These are phyloP conservation scores for Sminthurinus aureus DNA, from an alignment of 2,888 invertebrate species.

Conservation along the genomic window DNA sequence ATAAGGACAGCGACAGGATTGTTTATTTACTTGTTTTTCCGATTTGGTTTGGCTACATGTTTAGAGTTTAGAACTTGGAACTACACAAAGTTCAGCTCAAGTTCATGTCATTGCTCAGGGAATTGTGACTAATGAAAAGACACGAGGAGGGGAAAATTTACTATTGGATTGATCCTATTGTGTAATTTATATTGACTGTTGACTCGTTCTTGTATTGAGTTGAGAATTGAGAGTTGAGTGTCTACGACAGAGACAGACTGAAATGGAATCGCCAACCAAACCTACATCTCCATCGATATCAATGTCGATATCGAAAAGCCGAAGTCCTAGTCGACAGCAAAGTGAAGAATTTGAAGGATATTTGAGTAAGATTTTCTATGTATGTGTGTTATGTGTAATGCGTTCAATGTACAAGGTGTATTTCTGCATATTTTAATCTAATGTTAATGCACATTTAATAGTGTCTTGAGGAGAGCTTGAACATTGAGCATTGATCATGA, in stretches of 20 bases:
- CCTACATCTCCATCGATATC: constrained; percentile 33
- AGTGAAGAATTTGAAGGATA: constrained; percentile 56
- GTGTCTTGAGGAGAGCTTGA: too few relatives aligned
- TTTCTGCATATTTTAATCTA: too few relatives aligned
- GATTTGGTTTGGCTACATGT: background rate
- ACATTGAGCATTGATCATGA: too few relatives aligned
- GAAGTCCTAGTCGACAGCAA: constrained; percentile 48
- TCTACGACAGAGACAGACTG: constrained; percentile 12
- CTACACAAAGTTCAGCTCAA: background rate
- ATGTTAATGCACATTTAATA: too few relatives aligned
- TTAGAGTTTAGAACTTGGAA: background rate
- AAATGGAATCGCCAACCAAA: constrained; percentile 35
- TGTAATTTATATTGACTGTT: background rate
- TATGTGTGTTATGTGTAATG: background rate
- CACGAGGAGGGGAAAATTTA: background rate
- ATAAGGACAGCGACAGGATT: background rate
- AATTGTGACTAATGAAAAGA: background rate
- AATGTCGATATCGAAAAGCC: constrained; percentile 12
- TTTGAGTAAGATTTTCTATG: constrained; percentile 49
- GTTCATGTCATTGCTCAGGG: background rate
- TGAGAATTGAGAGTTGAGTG: background rate
- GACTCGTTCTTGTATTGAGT: background rate
- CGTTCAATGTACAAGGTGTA: too few relatives aligned
- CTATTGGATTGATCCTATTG: background rate
- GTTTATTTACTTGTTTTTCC: background rate